Percentiles rank a stretch among this genome's conserved stretches.
These are phyloP conservation scores for Ophiodon elongatus DNA, from an alignment of 2,113 vertebrate species.

Conservation along the genomic window DNA sequence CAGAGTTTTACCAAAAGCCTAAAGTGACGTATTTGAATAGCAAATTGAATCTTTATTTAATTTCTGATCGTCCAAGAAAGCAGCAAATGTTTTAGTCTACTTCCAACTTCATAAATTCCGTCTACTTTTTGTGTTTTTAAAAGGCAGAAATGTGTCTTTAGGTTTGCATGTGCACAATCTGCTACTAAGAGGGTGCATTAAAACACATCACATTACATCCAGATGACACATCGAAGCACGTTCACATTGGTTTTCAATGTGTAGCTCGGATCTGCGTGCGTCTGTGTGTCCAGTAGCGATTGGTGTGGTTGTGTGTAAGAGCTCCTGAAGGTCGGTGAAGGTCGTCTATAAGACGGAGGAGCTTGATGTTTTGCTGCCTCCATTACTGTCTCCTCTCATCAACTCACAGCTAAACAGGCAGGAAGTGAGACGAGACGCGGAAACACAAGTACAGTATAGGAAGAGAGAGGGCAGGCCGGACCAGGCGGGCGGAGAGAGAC, in stretches of 20 bases:
- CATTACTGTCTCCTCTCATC: slow-evolving; percentile 28
- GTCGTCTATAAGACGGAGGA: not conserved
- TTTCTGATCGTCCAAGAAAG: not conserved
- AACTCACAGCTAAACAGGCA: not conserved
- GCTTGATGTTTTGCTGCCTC: slow-evolving; percentile 1
- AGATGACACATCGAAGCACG: too few species aligned
- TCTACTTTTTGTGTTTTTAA: not conserved
- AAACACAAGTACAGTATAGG: not conserved
- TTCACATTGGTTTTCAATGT: not conserved
- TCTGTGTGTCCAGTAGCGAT: too few species aligned
- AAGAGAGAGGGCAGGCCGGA: not conserved
- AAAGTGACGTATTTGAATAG: not conserved
- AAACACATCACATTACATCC: too few species aligned
- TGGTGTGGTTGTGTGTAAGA: not conserved
- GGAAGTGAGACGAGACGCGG: not conserved
- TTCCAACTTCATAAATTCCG: not conserved
- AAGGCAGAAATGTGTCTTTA: not conserved
- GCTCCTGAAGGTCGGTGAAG: slow-evolving; percentile 27
- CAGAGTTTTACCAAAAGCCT: not conserved
- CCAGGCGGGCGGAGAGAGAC: not conserved
- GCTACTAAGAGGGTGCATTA: too few species aligned
- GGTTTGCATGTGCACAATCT: too few species aligned
- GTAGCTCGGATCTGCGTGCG: too few species aligned
- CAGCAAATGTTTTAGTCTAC: not conserved
- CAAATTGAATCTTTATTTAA: not conserved